Conservation (phyloP, 2,113 vertebrate genomes). For the pig (Sus scrofa) region T2T-Sscrofa CM000812.6:239659001-239659500, state of each 20-base stretch:
- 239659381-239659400: neutral
- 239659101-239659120: neutral
- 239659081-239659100: neutral
- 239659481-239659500: neutral
- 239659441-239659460: neutral
- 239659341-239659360: neutral
- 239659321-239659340: neutral
- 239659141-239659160: too few species aligned
- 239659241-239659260: neutral
- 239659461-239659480: neutral
- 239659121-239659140: neutral
- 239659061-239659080: neutral
- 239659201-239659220: neutral
- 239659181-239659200: neutral
- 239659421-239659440: neutral
- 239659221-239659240: neutral
- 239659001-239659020: neutral
- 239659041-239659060: neutral
- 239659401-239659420: neutral
- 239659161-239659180: conserved; percentile 33
- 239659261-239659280: neutral
- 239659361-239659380: conserved; percentile 9
- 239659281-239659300: neutral
- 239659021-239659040: neutral
- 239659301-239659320: neutral